phyloP scores from a whole-genome alignment of 2,113 vertebrate species.

The Tympanuchus pallidicinctus region DNA sequence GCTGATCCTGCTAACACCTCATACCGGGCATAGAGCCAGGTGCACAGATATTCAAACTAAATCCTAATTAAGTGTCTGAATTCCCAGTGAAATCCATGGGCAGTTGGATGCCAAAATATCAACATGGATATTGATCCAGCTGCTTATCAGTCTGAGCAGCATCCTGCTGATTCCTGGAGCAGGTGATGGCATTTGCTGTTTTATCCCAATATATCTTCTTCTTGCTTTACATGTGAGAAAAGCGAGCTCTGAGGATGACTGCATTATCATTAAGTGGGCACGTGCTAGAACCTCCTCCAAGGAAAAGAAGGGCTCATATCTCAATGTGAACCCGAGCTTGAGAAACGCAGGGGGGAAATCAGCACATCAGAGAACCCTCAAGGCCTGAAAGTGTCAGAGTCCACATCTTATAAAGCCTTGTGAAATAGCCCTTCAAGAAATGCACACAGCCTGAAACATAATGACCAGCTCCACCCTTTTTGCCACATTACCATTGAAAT shows the following conservation, averaged over 20 bases:
- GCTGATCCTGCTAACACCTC: conserved; percentile 55
- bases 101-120: conserved; percentile 13
- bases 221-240: neutral
- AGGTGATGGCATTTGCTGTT: neutral
- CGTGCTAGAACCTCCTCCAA: neutral
- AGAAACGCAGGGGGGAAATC: neutral
- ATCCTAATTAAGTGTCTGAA: conserved; percentile 57
- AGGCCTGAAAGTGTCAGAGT: neutral
- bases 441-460: neutral
- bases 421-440: neutral
- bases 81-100: conserved; percentile 39
- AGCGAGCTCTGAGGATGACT: neutral
- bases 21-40: conserved; percentile 49
- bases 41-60: conserved; percentile 38
- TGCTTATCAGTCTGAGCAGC: neutral
- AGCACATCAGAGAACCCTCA: neutral
- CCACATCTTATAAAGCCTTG: neutral
- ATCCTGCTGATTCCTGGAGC: neutral
- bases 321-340: neutral
- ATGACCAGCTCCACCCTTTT: neutral
- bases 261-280: neutral
- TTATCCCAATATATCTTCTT: neutral
- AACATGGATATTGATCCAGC: neutral
- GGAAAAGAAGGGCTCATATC: neutral
- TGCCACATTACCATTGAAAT: neutral